These are phyloP conservation scores for Telenomus remus DNA, from an alignment of 1,140 invertebrate genomes.

Conservation along the genomic window DNA sequence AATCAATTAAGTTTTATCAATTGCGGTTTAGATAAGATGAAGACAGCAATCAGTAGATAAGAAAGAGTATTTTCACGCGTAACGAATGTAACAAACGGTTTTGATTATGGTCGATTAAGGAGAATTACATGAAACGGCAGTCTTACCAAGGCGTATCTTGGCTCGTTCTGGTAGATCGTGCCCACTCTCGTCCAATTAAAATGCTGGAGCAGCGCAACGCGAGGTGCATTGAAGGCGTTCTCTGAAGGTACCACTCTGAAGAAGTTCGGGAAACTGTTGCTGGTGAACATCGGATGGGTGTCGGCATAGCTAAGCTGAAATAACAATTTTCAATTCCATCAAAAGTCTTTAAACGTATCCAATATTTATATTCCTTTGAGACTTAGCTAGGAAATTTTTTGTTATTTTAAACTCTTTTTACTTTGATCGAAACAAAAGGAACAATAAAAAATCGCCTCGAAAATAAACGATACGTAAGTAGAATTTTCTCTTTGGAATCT, in stretches of 20 bases:
- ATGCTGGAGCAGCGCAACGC: slow-evolving; percentile 88
- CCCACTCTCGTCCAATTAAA: slow-evolving; percentile 99
- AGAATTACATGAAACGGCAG: slow-evolving; percentile 18
- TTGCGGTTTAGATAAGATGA: too few species aligned
- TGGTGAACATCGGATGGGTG: slow-evolving; percentile 98
- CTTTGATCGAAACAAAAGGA: too few species aligned
- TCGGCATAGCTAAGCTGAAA: slow-evolving; percentile 96
- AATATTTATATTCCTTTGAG: too few species aligned
- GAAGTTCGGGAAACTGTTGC: slow-evolving; percentile 95
- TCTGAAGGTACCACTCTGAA: slow-evolving; percentile 96
- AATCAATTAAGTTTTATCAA: too few species aligned
- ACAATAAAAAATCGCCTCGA: too few species aligned
- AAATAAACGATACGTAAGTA: too few species aligned
- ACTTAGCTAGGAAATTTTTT: too few species aligned
- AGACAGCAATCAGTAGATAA: too few species aligned
- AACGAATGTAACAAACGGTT: slow-evolving; percentile 27
- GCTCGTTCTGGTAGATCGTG: slow-evolving; percentile 97
- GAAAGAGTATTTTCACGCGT: slow-evolving; percentile 3
- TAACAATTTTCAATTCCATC: slow-evolving; percentile 45
- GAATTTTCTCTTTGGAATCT: too few species aligned
- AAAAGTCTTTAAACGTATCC: too few species aligned
- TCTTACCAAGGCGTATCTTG: slow-evolving; percentile 91
- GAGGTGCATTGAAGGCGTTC: slow-evolving; percentile 95
- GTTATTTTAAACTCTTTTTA: too few species aligned
- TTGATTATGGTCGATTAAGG: slow-evolving; percentile 24